phyloP scores from a whole-genome alignment of 2,888 invertebrate species.

The Automeris io region DNA sequence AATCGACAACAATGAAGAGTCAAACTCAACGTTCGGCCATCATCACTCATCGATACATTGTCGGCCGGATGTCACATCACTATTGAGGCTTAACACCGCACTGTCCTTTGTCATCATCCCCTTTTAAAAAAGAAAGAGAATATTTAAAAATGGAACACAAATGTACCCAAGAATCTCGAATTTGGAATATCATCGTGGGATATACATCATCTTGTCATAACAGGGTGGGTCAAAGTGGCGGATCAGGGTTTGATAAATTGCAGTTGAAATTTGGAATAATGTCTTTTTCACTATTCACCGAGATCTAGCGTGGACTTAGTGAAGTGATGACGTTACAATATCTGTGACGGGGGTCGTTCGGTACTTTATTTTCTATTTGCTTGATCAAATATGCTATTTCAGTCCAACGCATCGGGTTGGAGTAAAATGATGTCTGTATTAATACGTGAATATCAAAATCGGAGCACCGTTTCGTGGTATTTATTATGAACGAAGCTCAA shows the following conservation, averaged over 20 bases:
- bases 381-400: too few species aligned
- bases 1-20: slow-evolving; percentile 34
- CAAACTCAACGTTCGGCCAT: slow-evolving; percentile 31
- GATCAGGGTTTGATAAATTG: slow-evolving; percentile 72
- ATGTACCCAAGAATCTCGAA: slow-evolving; percentile 42
- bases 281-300: slow-evolving; percentile 70
- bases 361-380: slow-evolving; percentile 10
- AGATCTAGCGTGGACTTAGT: slow-evolving; percentile 29
- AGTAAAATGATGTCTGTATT: too few species aligned
- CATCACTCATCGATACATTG: slow-evolving; percentile 62
- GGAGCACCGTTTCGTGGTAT: too few species aligned
- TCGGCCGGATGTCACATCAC: slow-evolving; percentile 65
- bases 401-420: too few species aligned
- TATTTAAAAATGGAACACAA: slow-evolving; percentile 52
- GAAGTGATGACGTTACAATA: slow-evolving; percentile 64
- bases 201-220: slow-evolving; percentile 76
- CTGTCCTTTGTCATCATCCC: slow-evolving; percentile 25
- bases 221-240: slow-evolving; percentile 68
- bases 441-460: too few species aligned
- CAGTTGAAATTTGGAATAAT: slow-evolving; percentile 72
- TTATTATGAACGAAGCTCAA: too few species aligned
- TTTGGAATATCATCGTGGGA: slow-evolving; percentile 70
- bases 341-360: slow-evolving; percentile 36
- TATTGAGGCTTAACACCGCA: slow-evolving; percentile 29
- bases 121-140: slow-evolving; percentile 33